Base-by-base conservation (phyloP, 2,113 vertebrate species). In the Sakesphorus luctuosus region DNA sequence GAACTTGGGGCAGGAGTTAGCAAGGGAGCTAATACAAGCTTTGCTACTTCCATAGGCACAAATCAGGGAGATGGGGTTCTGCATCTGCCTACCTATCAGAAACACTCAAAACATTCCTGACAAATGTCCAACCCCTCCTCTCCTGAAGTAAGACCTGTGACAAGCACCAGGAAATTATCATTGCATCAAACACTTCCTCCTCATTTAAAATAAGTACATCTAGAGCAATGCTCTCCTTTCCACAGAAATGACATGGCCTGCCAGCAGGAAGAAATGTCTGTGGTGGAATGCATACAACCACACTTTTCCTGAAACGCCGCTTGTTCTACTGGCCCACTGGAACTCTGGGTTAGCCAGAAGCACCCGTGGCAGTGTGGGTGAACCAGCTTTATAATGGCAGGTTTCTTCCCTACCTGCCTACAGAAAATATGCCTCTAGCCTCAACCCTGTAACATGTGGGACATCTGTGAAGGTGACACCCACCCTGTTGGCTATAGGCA, bases 381-480 rank as follows among this genome's bases (percentile, higher is more conserved):
- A 58, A 61, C 28, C 40, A 91, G 26, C 17, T 83, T 53, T 63
- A 80, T 49, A 71, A 35, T 0, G 6, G 74, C n/a, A 69, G 50
- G n/a, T 62, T 65, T 59, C 43, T 74, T 35, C 31, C 7, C 24
- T 50, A 88, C 59, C 83, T 89, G 50, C 59, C 75, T 29, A n/a
- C 0, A 0, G 63, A 85, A 80, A 89, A 59, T 9, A 46, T 1
- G 18, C 28, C 75, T 74, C 44, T 13, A 74, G 46, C 35, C 52
- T 81, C 83, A 81, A 4, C 7, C 3, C 38, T 2, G 2, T 89
- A 80, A 78, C 61, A 95, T 90, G 89, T 69, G 52, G 46, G 80
- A 94, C 89, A 93, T 94, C 72, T 94, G 88, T 19, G 47, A 77
- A 76, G 33, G 63, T 62, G 62, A 85, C 50, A 6, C 63, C 59